Base-by-base conservation (phyloP, 2,888 invertebrate species). In the Diplolepis rosae region DNA sequence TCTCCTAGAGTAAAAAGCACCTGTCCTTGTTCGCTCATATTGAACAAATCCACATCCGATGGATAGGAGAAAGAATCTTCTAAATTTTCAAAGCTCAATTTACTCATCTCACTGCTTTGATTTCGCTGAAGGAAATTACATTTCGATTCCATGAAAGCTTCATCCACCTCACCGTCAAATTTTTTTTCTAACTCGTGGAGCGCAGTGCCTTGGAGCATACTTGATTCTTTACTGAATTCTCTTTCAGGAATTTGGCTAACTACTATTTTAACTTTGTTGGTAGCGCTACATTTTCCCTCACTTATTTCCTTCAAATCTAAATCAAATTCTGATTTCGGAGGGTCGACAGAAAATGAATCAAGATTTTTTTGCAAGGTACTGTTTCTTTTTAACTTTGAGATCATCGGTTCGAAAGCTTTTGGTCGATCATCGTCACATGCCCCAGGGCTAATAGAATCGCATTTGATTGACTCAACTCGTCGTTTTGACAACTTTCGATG, bases 1-100 rank as follows among this genome's bases (percentile, higher is more conserved):
- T 78, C 84, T 30, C 88, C 87, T 18, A 88, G 80, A 22, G 83
- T 87, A 67, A 88, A 88, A 54, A 80, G 81, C 9, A 88, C 88
- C n/a, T 85, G 82, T 6, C 84, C 77, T 52, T 70, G 73, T 42
- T 70, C 70, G 67, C 77, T 74, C 68, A 73, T 72, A 72, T 68
- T 73, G 68, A 68, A 68, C 68, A 75, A 70, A 67, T 77, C 74
- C 24, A 72, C 73, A 50, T 69, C 75, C 45, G 73, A 77, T 56
- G 73, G 75, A 69, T 72, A 72, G 42, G 73, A 71, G 61, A 72
- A 73, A 51, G 66, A 69, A 70, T 71, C 73, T 73, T 56, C 68
- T 11, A 73, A 73, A 73, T 68, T 72, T 52, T 70, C 74, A 65
- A 70, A 68, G 28, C 51, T 69, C 45, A 72, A 68, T 73, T 73